Base-by-base conservation (phyloP, 2,113 vertebrate genomes). In the Caloenas nicobarica region DNA sequence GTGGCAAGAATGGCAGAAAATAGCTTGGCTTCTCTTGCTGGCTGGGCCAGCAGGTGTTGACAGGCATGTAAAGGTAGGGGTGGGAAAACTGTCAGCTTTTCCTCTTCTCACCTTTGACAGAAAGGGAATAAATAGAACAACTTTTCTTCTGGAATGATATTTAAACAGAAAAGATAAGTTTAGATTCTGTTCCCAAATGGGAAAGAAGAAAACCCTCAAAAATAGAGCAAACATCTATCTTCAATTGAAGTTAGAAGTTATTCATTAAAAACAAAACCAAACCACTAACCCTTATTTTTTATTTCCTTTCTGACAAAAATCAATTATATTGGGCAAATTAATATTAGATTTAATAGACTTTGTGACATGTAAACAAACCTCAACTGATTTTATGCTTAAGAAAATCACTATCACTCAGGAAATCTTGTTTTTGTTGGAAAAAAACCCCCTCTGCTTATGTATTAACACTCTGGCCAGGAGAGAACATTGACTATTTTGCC, bases 51-150 rank as follows among this genome's bases (percentile, higher is more conserved):
- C 61, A 96, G 61, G 31, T 93, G 61, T 65, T 95, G 93, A 78
- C 57, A 86, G 70, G 80, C 46, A 88, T 54, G 22, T 48, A 81
- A 69, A 81, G 76, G 82, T 76, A 82, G 42, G 72, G 61, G 24
- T 85, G 60, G 91, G 79, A 95, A 95, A 83, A 48, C 62, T 38
- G 46, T 53, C 86, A 95, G 80, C 86, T 88, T 88, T 77, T 66
- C 66, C n/a, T 80, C 81, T 81, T 77, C 60, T 76, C 14, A 34
- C 42, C 33, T 80, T 71, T 69, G 38, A 58, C 15, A 64, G 80
- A 76, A 87, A 46, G 54, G 64, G 91, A 61, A 34, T 78, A 46
- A 91, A 29, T 73, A 57, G 62, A 89, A 60, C 26, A 84, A 31
- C 31, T 77, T 94, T 79, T 65, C 21, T n/a, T n/a, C n/a, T n/a